Conservation (phyloP, 2,113 vertebrate genomes). For the Hippocampus comes region DNA sequence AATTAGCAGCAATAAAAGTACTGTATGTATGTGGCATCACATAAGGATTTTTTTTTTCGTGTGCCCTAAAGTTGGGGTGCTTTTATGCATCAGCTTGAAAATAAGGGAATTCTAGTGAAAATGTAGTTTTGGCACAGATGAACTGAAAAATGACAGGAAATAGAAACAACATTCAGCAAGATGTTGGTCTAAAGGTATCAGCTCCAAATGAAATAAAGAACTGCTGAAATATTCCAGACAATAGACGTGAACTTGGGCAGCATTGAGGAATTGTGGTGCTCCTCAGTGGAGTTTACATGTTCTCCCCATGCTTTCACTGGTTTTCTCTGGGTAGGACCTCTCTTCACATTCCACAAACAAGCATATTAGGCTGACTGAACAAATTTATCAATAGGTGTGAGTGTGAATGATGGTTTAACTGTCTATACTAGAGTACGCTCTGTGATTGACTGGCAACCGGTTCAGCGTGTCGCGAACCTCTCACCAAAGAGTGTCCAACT, state of each 20-base stretch:
- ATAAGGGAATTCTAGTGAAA: neutral
- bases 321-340: no score
- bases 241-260: neutral
- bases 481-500: no score
- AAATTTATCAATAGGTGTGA: no score
- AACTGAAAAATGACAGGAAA: neutral
- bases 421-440: no score
- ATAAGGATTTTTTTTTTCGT: neutral
- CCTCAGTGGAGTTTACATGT: no score
- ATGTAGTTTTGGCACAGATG: neutral
- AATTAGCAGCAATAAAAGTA: neutral
- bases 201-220: neutral
- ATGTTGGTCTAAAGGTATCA: no score
- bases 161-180: neutral
- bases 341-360: no score
- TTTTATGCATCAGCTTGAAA: neutral
- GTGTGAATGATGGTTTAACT: no score
- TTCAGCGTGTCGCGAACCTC: no score
- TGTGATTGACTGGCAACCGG: no score
- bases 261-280: neutral
- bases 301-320: no score
- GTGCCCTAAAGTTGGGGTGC: neutral
- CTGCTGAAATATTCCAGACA: neutral
- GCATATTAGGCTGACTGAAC: no score
- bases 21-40: neutral